Base-by-base conservation (phyloP, 1,140 invertebrate genomes). In the Hycleus phaleratus region DNA sequence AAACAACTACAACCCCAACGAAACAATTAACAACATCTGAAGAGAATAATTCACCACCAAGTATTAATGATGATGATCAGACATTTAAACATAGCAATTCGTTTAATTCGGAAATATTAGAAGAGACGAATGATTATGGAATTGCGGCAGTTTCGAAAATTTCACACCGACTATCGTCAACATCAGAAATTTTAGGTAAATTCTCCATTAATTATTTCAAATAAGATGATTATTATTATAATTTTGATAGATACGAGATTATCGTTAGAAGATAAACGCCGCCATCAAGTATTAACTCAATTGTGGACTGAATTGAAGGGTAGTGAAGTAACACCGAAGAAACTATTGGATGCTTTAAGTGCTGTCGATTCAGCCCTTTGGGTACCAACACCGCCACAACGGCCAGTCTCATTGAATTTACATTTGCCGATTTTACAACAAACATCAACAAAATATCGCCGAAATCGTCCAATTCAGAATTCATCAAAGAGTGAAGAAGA, bases 321-420 rank as follows among this genome's bases (percentile, higher is more conserved):
- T 26, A 71, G 79, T 42, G 79, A 81, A 70, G 79, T 81, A 26
- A 81, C 79, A 5, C 80, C 80, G 9, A 78, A 77, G 18, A 78
- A 77, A 63, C 65, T 82, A 44, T 73, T 81, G 4, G 75, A 80
- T 32, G 80, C 80, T 5, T 66, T 82, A 40, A 77, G 77, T n/a
- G 74, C 76, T 0, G 78, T 85, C 8, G 82, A 85, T 61, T 78
- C 81, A 1, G 74, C 82, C 7, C 65, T 82, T 42, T 84, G 82
- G 82, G 79, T 82, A 11, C 76, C 82, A 5, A 18, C 18, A 18
- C 18, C 18, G 18, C 78, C 83, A 1, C 71, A 81, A 38, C 75
- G 84, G 44, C 84, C 83, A 1, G 77, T 79, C n/a, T 84, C 84
- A 0, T 76, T 85, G 3, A 83, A 84, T 71, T 75, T 85, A 48